phyloP scores from a whole-genome alignment of 2,797 vertebrate species.

The Otus scops region DNA sequence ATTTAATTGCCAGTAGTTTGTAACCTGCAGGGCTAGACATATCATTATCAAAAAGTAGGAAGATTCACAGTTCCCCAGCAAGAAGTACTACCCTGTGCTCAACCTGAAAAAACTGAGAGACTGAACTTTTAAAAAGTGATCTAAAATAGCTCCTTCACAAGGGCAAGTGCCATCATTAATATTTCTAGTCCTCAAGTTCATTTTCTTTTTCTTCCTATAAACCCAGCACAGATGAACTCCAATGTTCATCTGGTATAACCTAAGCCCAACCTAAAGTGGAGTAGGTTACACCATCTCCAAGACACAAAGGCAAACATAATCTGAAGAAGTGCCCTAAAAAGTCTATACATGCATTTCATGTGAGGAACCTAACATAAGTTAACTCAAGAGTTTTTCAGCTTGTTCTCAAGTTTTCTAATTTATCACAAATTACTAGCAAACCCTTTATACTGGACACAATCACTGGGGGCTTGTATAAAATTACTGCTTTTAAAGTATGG shows the following conservation, averaged over 20 bases:
- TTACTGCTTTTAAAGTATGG: neutral
- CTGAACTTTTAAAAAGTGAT: neutral
- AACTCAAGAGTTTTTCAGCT: neutral
- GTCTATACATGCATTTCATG: rapidly evolving
- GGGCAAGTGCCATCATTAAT: neutral
- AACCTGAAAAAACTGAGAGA: neutral
- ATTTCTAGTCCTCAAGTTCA: neutral
- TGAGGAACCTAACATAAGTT: neutral
- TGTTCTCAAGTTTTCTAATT: neutral
- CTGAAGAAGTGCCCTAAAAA: neutral
- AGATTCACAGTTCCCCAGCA: neutral
- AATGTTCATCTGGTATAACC: neutral
- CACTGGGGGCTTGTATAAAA: neutral
- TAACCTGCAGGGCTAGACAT: neutral
- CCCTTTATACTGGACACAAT: neutral
- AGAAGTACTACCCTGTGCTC: neutral
- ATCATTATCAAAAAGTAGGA: neutral
- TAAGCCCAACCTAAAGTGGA: neutral
- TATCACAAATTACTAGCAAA: neutral
- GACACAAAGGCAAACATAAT: neutral
- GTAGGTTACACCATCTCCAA: neutral
- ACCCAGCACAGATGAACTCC: neutral
- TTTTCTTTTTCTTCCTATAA: neutral
- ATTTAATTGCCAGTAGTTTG: neutral
- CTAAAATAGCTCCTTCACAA: neutral